Base-by-base conservation (phyloP, 2,113 vertebrate genomes). In the Varanus komodoensis region DNA sequence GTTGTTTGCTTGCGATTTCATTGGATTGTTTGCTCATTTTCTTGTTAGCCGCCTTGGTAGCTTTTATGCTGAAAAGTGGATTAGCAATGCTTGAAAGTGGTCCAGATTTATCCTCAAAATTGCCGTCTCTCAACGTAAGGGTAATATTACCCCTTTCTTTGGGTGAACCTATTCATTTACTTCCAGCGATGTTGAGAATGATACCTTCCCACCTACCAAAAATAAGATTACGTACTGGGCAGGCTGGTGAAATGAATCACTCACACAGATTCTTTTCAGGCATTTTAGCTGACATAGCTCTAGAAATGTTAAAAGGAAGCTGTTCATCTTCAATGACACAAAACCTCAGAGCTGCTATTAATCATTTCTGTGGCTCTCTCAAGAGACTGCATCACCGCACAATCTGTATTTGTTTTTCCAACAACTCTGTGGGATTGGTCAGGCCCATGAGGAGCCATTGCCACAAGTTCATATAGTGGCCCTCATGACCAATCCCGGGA, bases 281-380 rank as follows among this genome's bases (percentile, higher is more conserved):
- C 61, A 69, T 52, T 87, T 87, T 87, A 80, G 86, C 61, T 87
- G 86, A 87, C 77, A 68, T 25, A n/a, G 69, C 68, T 27, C 48
- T 57, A n/a, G 48, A 54, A 81, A 34, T 80, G 77, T 71, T 57
- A 80, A 87, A 80, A 5, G 86, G 87, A 81, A 80, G 61, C 8
- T 34, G 48, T 88, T 57, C 25, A 14, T 82, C 87, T 88, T 88
- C 67, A 61, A 17, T 88, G 78, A 81, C 79, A 82, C 50, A 57
- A 44, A 82, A 32, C 67, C 75, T 82, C 67, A 57, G 8, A 68
- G 67, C 57, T 57, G 67, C 68, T 29, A 73, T 88, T 29, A 61
- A 82, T 88, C 87, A 82, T 82, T 73, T 29, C 48, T 88, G n/a
- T 27, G 27, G 44, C 29, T 73, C 50, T 29, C 44, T 52, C 32